Conservation (phyloP, 2,888 invertebrate species). For the Chrysomela aeneicollis region DNA sequence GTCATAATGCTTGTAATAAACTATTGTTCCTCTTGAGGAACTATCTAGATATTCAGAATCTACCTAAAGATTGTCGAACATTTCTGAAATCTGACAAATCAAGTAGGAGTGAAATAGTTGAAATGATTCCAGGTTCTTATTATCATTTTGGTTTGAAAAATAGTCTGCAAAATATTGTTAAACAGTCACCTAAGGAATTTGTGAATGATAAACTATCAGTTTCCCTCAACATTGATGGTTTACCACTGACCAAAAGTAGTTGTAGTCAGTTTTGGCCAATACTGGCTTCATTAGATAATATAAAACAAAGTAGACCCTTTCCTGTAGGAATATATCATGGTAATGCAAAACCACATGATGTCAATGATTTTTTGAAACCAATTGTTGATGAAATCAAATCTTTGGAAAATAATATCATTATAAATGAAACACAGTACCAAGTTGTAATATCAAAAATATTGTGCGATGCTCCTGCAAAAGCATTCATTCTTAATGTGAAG, state of each 20-base stretch:
- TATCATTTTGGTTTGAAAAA: conserved; percentile 23
- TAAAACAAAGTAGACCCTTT: conserved; percentile 16
- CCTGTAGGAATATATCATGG: conserved; percentile 32
- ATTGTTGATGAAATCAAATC: conserved; percentile 35
- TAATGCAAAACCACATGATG: conserved; percentile 35
- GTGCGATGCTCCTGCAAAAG: conserved; percentile 47
- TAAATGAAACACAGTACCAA: neutral
- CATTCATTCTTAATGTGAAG: conserved; percentile 41
- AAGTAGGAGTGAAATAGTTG: too few species aligned
- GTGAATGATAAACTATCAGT: conserved; percentile 14
- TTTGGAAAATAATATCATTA: conserved; percentile 11
- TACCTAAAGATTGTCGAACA: conserved; percentile 20
- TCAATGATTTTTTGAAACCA: conserved; percentile 34
- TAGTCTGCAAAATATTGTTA: neutral
- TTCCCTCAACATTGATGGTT: conserved; percentile 42
- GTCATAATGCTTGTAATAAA: neutral
- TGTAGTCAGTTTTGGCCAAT: conserved; percentile 45
- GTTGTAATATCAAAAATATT: conserved; percentile 29
- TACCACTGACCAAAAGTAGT: conserved; percentile 40
- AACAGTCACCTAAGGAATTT: neutral
- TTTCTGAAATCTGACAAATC: conserved; percentile 3
- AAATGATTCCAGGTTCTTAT: neutral
- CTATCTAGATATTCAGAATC: neutral
- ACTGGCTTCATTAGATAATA: conserved; percentile 22
- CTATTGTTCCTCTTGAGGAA: neutral